A percentile compares a stretch with the other conserved stretches of the same genome.
phyloP scores from a whole-genome alignment of 2,888 invertebrate genomes.

The Hirtodrosophila histrioides region DNA sequence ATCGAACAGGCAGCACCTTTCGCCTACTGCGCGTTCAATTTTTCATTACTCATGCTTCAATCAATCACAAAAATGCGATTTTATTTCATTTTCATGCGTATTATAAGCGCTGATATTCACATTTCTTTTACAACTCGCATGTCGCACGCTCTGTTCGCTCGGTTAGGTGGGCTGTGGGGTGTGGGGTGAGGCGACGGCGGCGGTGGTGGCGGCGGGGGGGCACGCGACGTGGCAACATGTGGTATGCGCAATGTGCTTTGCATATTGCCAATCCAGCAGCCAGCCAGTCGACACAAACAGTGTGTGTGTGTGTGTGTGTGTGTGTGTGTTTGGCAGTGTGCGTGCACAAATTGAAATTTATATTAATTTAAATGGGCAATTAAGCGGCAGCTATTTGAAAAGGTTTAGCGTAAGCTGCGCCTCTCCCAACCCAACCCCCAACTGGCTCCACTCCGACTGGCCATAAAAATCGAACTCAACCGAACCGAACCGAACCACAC shows the following conservation, averaged over 20 bases:
- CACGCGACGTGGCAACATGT: conserved; percentile 60
- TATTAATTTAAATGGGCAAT: conserved; percentile 78
- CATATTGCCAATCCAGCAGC: conserved; percentile 61
- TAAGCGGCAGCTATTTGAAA: conserved; percentile 69
- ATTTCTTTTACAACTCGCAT: conserved; percentile 70
- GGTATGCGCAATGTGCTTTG: conserved; percentile 69
- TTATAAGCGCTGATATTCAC: conserved; percentile 74
- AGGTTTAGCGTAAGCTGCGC: conserved; percentile 59
- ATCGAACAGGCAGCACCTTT: conserved; percentile 42
- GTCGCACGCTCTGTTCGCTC: conserved; percentile 40
- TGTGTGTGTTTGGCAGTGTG: conserved; percentile 23
- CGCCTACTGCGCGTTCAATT: conserved; percentile 69
- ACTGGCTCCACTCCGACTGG: conserved; percentile 22
- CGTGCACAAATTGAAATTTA: conserved; percentile 73
- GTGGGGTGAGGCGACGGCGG: conserved; percentile 12
- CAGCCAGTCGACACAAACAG: conserved; percentile 22
- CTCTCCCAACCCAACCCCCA: conserved; percentile 17
- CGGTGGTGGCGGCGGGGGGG: background rate
- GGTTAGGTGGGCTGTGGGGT: background rate
- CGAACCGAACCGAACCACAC: conserved; percentile 3
- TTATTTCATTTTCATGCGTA: conserved; percentile 81
- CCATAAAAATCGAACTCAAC: conserved; percentile 34
- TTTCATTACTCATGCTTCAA: conserved; percentile 81
- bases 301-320: conserved; percentile 18
- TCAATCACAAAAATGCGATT: conserved; percentile 81